Evolutionary conservation across 92 coral and sea anemone genomes (phyloP).

Genomic region (Parazoanthus atlanticus): DNA sequence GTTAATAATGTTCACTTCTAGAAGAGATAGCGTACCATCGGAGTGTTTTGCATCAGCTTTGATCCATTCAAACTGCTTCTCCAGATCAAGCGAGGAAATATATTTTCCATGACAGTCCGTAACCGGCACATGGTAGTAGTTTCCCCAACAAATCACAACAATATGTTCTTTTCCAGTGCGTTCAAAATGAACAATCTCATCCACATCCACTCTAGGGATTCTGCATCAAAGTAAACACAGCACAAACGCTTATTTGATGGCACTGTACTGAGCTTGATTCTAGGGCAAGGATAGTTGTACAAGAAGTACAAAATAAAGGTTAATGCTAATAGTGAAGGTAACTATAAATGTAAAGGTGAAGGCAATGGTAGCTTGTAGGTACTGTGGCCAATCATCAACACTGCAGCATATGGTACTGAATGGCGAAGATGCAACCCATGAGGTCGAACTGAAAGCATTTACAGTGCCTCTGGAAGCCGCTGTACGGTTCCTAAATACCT

Average conservation of each 20-base stretch:
- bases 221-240: slow-evolving; percentile 37
- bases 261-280: too few species aligned
- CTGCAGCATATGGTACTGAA: too few species aligned
- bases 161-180: slow-evolving; percentile 88
- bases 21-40: slow-evolving; percentile 65
- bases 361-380: too few species aligned
- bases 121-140: slow-evolving; percentile 78
- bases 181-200: slow-evolving; percentile 92
- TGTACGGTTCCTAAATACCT: too few species aligned
- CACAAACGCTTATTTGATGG: background rate
- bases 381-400: too few species aligned
- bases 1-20: background rate
- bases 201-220: slow-evolving; percentile 87
- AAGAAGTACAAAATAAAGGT: too few species aligned
- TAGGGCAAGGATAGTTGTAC: too few species aligned
- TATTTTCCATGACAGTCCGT: slow-evolving; percentile 75
- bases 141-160: slow-evolving; percentile 88
- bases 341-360: too few species aligned
- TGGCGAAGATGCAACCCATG: too few species aligned
- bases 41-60: slow-evolving; percentile 94
- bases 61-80: slow-evolving; percentile 96
- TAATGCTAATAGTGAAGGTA: too few species aligned
- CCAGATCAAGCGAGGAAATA: slow-evolving; percentile 87
- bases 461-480: too few species aligned
- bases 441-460: too few species aligned